Evolutionary conservation across 2,113 vertebrate genomes (phyloP).

Genomic region (Pungitius pungitius): DNA sequence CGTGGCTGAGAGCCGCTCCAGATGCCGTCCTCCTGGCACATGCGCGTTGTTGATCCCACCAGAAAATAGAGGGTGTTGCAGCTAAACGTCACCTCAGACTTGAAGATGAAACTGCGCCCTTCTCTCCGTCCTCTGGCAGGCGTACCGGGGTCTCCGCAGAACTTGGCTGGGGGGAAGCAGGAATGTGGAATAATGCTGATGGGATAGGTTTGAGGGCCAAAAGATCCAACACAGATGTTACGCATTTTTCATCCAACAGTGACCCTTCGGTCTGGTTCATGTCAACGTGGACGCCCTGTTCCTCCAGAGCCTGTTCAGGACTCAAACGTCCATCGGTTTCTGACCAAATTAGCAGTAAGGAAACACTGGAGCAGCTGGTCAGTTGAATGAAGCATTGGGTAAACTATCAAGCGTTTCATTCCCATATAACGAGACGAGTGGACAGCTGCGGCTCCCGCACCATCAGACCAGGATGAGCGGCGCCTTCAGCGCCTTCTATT

Average conservation of each 20-base stretch:
- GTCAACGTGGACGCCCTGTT: not conserved
- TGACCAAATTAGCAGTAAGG: not conserved
- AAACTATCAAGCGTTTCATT: conserved; percentile 30
- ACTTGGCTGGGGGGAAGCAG: conserved; percentile 85
- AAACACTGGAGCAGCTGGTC: conserved; percentile 16
- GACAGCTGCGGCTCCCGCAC: conserved; percentile 35
- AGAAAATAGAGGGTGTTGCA: conserved; percentile 88
- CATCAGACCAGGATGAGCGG: conserved; percentile 30
- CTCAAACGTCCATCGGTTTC: conserved; percentile 21
- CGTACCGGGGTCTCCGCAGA: conserved; percentile 93
- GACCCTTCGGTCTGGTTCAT: not conserved
- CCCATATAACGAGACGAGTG: conserved; percentile 49
- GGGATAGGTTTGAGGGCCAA: not conserved
- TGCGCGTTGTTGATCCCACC: conserved; percentile 89
- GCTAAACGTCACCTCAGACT: conserved; percentile 91
- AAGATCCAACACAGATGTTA: conserved; percentile 17
- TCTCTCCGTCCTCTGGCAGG: conserved; percentile 90
- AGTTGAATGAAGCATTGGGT: conserved; percentile 6
- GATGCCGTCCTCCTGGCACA: conserved; percentile 91
- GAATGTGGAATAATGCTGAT: conserved; percentile 22
- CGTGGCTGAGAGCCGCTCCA: conserved; percentile 94
- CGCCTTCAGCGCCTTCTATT: conserved; percentile 26
- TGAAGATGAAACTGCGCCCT: conserved; percentile 97
- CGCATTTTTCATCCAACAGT: not conserved
- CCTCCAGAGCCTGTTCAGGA: not conserved